Base-by-base conservation (phyloP, 2,888 invertebrate species). In the Deilephila elpenor region DNA sequence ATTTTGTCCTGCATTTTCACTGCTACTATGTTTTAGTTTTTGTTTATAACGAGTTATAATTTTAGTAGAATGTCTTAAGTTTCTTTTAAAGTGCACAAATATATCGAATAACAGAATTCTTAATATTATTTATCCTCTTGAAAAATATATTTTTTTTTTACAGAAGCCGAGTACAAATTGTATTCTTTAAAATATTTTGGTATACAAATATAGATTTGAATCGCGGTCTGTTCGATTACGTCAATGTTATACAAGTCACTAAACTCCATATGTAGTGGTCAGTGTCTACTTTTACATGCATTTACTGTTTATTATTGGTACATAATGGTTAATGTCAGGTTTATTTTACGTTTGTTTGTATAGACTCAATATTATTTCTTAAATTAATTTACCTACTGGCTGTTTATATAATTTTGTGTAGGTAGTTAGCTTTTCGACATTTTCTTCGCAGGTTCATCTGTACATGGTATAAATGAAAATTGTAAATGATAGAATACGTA, bases 211-310 rank as follows among this genome's bases (percentile, higher is more conserved):
- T 19, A 6, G 56, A 56, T 56, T n/a, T 56, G 44, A 44, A 44
- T 44, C n/a, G 56, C n/a, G 17, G 17, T n/a, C 19, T 56, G 44
- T 19, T 56, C n/a, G 53, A 5, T 19, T 17, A 53, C 37, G 34
- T 19, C 61, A 2, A 32, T 34, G 8, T 37, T 8, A 34, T 4
- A 62, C 37, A 51, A 67, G 51, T 67, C 67, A 44, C 51, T 67
- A 25, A 67, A 3, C 25, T 20, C 25, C 67, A 67, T 14, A 56
- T 19, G 56, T 56, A 56, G 56, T 56, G 64, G 25, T 8, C 20
- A 44, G 3, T 34, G 64, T 67, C 67, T 44, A 37, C 34, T 64
- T 25, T 51, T n/a, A 60, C 29, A 60, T 60, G 64, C 67, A 67
- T 67, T 67, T 67, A 67, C n/a, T 62, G 34, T 60, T 62, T 62